Evolutionary conservation across 2,797 vertebrate genomes (phyloP), one percentile per base, ranked within the genome.

Genomic region (Crenuchus spilurus): DNA sequence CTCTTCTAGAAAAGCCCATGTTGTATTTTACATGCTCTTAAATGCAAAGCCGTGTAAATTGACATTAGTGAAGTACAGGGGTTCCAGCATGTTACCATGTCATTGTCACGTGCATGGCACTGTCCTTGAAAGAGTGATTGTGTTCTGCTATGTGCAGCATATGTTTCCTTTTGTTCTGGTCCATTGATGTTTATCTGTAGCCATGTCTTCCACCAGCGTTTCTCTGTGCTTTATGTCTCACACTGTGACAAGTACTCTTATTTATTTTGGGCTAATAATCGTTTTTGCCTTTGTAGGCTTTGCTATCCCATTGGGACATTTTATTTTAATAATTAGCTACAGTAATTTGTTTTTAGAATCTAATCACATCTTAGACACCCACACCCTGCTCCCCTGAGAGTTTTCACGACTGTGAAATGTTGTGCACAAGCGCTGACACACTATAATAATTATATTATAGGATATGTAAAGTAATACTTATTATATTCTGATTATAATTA

Each of bases 291-390:
- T 71, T 28, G n/a, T 35, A 42, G 66, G 42, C 66, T 71, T 64
- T 42, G 54, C 49, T 70, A 63, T 74, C 79, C 75, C 71, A 49
- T 54, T 31, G 79, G 76, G 54, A 69, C 5, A 77, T 49, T 39
- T 63, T 73, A 76, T 78, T 80, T 70, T 70, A 83, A 81, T 79
- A 80, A 84, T 84, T 73, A 84, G 70, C 58, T 62, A 67, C 54
- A 57, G 68, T 75, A 76, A 83, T 84, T 83, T 83, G 83, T 73
- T 81, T 82, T 79, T 77, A 71, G 58, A 77, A 78, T 75, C 70
- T 72, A 83, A 85, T 82, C 75, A 79, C 68, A 78, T 68, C 75
- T 69, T 52, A 39, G 57, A 69, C 57, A 82, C 79, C 79, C 75
- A 76, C 75, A 72, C 62, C 58, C 66, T 61, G 67, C 74, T 76